These are phyloP conservation scores for Drosophila prosaltans DNA, from an alignment of 1,140 invertebrate genomes.

Conservation along the genomic window DNA sequence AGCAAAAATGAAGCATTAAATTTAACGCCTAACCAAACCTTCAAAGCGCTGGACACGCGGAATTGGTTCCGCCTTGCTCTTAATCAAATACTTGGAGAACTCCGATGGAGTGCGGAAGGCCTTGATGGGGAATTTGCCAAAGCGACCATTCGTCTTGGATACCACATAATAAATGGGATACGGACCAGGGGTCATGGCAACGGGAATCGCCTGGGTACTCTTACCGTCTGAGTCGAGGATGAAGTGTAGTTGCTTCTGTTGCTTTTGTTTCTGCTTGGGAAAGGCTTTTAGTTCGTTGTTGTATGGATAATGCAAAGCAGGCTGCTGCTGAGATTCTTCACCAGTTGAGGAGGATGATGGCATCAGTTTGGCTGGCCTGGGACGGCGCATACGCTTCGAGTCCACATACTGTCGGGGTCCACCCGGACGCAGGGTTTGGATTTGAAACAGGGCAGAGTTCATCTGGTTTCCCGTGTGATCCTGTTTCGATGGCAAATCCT, in stretches of 20 bases:
- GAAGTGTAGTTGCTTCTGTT: conserved; percentile 73
- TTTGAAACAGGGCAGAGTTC: conserved; percentile 74
- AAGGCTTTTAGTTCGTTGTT: conserved; percentile 72
- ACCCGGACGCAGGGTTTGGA: conserved; percentile 62
- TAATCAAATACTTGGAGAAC: conserved; percentile 73
- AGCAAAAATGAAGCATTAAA: conserved; percentile 18
- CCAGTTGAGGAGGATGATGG: conserved; percentile 33
- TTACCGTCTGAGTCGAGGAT: conserved; percentile 44
- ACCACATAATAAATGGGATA: conserved; percentile 79
- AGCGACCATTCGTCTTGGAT: conserved; percentile 76
- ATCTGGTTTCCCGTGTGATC: conserved; percentile 56
- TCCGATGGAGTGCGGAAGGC: conserved; percentile 63
- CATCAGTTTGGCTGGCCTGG: conserved; percentile 32
- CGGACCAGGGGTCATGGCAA: conserved; percentile 73
- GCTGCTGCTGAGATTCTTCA: conserved; percentile 61
- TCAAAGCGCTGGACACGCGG: conserved; percentile 54
- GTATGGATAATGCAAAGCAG: conserved; percentile 57
- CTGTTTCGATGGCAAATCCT: conserved; percentile 63
- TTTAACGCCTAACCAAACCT: conserved; percentile 32
- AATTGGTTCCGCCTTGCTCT: conserved; percentile 73
- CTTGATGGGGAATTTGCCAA: conserved; percentile 79
- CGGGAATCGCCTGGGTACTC: conserved; percentile 46
- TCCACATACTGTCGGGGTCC: conserved; percentile 57
- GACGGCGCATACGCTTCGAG: conserved; percentile 66
- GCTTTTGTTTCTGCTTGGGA: conserved; percentile 76